Evolutionary conservation across 1,140 invertebrate species (phyloP).

Genomic region (Drosophila kepulauana): DNA sequence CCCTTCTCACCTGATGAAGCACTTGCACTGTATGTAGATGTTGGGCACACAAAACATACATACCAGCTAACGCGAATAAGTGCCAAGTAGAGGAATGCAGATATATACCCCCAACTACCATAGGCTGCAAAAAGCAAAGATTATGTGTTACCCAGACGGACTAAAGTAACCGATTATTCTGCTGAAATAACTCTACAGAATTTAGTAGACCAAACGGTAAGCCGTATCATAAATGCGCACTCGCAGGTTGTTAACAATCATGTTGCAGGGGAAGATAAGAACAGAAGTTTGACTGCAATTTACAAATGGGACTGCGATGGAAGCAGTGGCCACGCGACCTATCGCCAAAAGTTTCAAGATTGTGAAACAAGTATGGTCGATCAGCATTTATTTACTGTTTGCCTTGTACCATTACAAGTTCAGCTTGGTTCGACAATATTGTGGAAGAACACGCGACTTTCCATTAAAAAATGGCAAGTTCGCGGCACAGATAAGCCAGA

Average conservation of each 20-base stretch:
- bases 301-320: constrained; percentile 46
- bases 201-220: constrained; percentile 43
- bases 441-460: constrained; percentile 29
- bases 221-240: constrained; percentile 30
- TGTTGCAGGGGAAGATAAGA: constrained; percentile 7
- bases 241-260: constrained; percentile 22
- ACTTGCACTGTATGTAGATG: constrained; percentile 18
- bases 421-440: constrained; percentile 31
- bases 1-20: constrained; percentile 23
- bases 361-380: not conserved
- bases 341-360: constrained; percentile 37
- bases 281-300: constrained; percentile 25
- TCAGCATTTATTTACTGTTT: constrained; percentile 35
- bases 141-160: constrained; percentile 23
- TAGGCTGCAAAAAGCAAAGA: constrained; percentile 20
- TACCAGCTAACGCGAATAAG: constrained; percentile 14
- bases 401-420: constrained; percentile 36
- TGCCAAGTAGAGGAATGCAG: constrained; percentile 25
- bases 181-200: constrained; percentile 32
- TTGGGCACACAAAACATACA: constrained; percentile 14
- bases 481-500: too few relatives aligned
- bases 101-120: constrained; percentile 26
- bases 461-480: too few relatives aligned
- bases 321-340: constrained; percentile 38
- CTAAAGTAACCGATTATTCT: constrained; percentile 32